phyloP scores from a whole-genome alignment of 2,797 vertebrate species.

The Psittacula derbiana region DNA sequence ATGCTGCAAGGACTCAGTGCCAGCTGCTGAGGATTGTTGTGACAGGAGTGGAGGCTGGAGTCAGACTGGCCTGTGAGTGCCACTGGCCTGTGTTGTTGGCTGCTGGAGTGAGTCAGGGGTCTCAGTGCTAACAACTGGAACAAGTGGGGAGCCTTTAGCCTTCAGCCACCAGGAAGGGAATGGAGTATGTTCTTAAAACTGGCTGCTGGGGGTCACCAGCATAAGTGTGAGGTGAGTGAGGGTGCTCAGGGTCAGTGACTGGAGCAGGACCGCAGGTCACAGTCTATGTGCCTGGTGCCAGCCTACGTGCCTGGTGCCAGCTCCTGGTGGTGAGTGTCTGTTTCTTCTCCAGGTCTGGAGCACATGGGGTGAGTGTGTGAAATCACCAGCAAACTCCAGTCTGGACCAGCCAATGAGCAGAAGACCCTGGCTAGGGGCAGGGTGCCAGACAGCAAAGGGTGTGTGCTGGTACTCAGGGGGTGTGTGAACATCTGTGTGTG shows the following conservation, averaged over 20 bases:
- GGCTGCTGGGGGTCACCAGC: background rate
- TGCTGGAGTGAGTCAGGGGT: background rate
- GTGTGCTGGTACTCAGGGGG: rapidly evolving
- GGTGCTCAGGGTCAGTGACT: rapidly evolving
- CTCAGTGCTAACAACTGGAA: background rate
- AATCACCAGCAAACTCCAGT: background rate
- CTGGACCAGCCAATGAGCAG: rapidly evolving
- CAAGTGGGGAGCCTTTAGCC: background rate
- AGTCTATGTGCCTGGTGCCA: rapidly evolving
- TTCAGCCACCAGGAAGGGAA: background rate
- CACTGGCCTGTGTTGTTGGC: background rate
- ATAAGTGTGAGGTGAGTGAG: background rate
- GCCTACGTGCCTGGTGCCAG: rapidly evolving
- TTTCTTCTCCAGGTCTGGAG: too few relatives aligned
- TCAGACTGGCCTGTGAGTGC: background rate
- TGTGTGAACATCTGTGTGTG: rapidly evolving
- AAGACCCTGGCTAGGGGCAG: background rate
- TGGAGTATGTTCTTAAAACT: background rate
- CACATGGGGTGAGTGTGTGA: rapidly evolving
- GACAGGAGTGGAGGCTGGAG: background rate
- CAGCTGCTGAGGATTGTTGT: too few relatives aligned
- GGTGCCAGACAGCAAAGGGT: rapidly evolving
- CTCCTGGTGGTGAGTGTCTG: rapidly evolving
- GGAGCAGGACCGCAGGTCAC: background rate
- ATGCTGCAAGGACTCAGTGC: background rate